Conservation (phyloP, 2,797 vertebrate species). For the Rhadinocentrus ornatus region DNA sequence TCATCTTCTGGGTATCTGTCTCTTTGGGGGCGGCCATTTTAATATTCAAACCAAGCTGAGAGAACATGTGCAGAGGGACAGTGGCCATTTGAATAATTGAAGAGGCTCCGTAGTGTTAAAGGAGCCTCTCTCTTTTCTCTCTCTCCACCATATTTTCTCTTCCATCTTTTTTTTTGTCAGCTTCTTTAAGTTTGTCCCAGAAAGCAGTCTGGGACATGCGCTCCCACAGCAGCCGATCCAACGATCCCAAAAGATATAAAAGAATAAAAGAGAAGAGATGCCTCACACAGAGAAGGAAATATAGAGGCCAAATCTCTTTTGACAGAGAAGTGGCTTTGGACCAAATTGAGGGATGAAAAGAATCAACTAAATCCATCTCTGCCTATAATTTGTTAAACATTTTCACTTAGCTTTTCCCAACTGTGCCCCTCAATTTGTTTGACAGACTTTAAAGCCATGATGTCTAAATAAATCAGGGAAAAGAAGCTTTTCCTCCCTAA, state of each 20-base stretch:
- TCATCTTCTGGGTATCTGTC: slow-evolving; percentile 77
- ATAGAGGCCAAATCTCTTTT: slow-evolving; percentile 57
- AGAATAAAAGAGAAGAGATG: slow-evolving; percentile 34
- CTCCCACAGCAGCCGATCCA: slow-evolving; percentile 68
- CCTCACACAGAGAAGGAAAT: slow-evolving; percentile 49
- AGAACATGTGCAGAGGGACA: slow-evolving; percentile 83
- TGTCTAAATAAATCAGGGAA: slow-evolving; percentile 60
- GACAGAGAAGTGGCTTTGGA: slow-evolving; percentile 64
- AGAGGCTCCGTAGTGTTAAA: slow-evolving; percentile 68
- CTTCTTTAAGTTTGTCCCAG: slow-evolving; percentile 81
- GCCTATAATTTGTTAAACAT: slow-evolving; percentile 71
- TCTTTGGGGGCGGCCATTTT: slow-evolving; percentile 77
- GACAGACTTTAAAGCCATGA: slow-evolving; percentile 60
- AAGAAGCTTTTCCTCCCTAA: slow-evolving; percentile 22
- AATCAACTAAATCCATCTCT: slow-evolving; percentile 54
- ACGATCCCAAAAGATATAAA: slow-evolving; percentile 63
- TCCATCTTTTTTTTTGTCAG: slow-evolving; percentile 47
- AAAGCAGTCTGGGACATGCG: slow-evolving; percentile 75
- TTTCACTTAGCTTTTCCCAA: slow-evolving; percentile 57
- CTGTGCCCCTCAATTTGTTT: slow-evolving; percentile 67
- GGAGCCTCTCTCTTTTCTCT: slow-evolving; percentile 62
- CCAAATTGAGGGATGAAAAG: slow-evolving; percentile 62
- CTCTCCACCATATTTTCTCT: slow-evolving; percentile 54
- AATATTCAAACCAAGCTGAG: slow-evolving; percentile 80
- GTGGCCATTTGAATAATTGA: slow-evolving; percentile 83